Conservation (phyloP, 37 sponge, comb jelly and placozoan genomes). For the Trichoplax adhaerens region DNA sequence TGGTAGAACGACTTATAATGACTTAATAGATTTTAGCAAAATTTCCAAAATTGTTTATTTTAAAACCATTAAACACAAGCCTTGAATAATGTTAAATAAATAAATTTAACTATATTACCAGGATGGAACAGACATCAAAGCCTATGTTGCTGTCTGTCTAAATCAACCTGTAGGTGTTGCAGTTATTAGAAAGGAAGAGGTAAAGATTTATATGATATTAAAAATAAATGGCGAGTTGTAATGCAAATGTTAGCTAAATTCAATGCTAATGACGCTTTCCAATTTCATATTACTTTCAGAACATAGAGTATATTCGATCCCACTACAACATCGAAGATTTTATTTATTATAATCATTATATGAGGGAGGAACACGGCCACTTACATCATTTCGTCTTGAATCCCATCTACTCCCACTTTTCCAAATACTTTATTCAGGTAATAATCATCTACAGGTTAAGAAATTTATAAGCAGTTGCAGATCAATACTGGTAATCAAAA, state of each 20-base stretch:
- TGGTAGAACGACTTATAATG: too few species aligned
- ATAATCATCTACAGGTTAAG: too few species aligned
- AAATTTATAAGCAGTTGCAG: too few species aligned
- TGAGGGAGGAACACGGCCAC: slow-evolving; percentile 61
- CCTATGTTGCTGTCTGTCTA: slow-evolving; percentile 50
- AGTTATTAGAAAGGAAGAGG: slow-evolving; percentile 33
- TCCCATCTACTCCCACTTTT: slow-evolving; percentile 58
- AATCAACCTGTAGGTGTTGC: slow-evolving; percentile 75
- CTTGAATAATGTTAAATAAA: too few species aligned
- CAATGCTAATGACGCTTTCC: not conserved
- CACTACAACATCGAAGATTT: slow-evolving; percentile 92
- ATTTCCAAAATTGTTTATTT: too few species aligned
- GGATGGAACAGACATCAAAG: slow-evolving; percentile 60
- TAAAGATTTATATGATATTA: not conserved
- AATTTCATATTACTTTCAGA: slow-evolving; percentile 12
- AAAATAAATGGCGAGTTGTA: not conserved
- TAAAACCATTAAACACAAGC: too few species aligned
- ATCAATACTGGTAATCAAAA: too few species aligned
- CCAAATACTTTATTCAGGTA: slow-evolving; percentile 76
- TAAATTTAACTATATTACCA: not conserved
- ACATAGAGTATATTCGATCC: slow-evolving; percentile 61
- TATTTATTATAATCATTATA: slow-evolving; percentile 73
- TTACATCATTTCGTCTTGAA: slow-evolving; percentile 65
- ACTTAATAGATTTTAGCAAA: too few species aligned
- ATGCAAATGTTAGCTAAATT: not conserved